Conservation (phyloP, 2,888 invertebrate species). For the Oligia fasciuncula region DNA sequence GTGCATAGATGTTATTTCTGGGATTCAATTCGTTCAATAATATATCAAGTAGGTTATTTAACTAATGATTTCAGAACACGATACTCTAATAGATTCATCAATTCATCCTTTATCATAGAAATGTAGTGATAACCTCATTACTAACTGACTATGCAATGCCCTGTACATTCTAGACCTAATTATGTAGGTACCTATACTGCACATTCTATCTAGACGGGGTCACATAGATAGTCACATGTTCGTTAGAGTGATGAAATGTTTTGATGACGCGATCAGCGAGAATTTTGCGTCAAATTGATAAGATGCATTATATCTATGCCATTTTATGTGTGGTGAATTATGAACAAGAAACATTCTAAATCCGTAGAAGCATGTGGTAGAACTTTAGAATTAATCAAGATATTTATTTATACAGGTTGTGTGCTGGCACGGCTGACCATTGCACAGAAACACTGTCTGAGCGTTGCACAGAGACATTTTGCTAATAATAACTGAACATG, state of each 20-base stretch:
- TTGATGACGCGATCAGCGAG: not conserved
- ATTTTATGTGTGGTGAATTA: not conserved
- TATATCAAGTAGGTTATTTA: not conserved
- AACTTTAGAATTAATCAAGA: not conserved
- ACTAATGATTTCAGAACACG: slow-evolving; percentile 2
- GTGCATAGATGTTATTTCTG: not conserved
- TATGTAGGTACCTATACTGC: not conserved
- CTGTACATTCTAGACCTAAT: not conserved
- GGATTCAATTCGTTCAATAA: not conserved
- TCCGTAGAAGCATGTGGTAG: not conserved
- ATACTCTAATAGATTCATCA: not conserved
- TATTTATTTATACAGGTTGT: not conserved
- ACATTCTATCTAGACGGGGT: slow-evolving; percentile 19
- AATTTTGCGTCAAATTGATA: not conserved
- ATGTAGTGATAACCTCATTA: slow-evolving; percentile 55
- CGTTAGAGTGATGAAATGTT: slow-evolving; percentile 5
- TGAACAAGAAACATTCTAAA: not conserved
- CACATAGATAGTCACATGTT: slow-evolving; percentile 27
- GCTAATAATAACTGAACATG: not conserved
- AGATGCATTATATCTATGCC: not conserved
- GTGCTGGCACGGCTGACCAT: not conserved
- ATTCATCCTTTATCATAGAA: slow-evolving; percentile 15
- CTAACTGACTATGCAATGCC: not conserved
- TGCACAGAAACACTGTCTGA: not conserved
- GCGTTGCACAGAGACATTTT: too few relatives aligned